Conservation (phyloP, 2,797 vertebrate genomes). For the Serranus cabrilla region DNA sequence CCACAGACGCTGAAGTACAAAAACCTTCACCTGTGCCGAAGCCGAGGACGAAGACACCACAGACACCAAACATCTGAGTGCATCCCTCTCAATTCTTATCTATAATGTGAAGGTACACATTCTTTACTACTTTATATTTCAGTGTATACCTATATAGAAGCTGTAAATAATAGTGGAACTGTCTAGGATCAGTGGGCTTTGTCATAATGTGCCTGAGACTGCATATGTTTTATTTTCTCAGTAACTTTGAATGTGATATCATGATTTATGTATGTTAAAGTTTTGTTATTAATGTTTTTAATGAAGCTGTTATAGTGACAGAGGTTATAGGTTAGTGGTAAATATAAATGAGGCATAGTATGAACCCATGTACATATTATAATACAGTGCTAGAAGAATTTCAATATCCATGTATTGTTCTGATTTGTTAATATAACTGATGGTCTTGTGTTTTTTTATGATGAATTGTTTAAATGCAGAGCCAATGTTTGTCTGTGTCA, state of each 20-base stretch:
- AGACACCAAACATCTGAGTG: conserved; percentile 42
- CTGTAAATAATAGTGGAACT: neutral
- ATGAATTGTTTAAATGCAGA: neutral
- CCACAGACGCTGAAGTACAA: conserved; percentile 13
- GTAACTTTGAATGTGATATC: neutral
- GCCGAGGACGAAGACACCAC: conserved; percentile 71
- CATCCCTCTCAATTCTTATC: neutral
- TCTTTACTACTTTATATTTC: neutral
- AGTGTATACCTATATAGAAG: neutral
- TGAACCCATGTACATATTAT: neutral
- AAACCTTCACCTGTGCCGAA: conserved; percentile 76
- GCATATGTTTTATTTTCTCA: neutral
- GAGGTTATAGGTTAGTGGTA: neutral
- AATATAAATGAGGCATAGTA: neutral
- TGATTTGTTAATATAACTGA: neutral
- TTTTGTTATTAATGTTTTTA: neutral
- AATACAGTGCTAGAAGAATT: neutral
- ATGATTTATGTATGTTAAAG: neutral
- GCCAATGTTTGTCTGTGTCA: neutral
- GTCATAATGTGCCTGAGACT: neutral
- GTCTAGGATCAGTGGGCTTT: neutral
- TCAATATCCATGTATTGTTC: neutral
- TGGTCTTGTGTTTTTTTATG: neutral
- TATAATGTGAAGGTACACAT: neutral
- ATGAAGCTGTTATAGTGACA: neutral